Evolutionary conservation across 2,113 vertebrate genomes (phyloP).

Genomic region (Atherinomorus stipes): DNA sequence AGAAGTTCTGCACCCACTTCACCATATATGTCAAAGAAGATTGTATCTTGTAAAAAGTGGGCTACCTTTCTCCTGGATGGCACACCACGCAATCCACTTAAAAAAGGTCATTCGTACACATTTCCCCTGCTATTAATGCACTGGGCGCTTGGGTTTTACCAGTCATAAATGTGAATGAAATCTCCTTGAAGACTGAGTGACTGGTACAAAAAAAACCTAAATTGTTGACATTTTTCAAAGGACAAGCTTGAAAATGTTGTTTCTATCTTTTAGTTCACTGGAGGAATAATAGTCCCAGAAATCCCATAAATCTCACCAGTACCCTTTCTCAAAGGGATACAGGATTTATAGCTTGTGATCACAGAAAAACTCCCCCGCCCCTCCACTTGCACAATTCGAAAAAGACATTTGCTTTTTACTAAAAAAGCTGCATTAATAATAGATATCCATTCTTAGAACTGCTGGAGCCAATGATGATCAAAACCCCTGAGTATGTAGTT

Average conservation of each 20-base stretch:
- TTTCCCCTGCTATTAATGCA: background rate
- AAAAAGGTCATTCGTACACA: conserved; percentile 36
- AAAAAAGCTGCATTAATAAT: background rate
- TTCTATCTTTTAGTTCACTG: too few relatives aligned
- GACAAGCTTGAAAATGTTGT: too few relatives aligned
- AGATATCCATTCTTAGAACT: background rate
- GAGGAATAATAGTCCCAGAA: too few relatives aligned
- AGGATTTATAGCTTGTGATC: too few relatives aligned
- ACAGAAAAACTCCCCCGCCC: too few relatives aligned
- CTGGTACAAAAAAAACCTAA: too few relatives aligned
- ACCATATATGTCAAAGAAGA: conserved; percentile 15
- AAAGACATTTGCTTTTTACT: background rate
- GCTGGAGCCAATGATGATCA: background rate
- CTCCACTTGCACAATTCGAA: too few relatives aligned
- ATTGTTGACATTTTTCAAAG: too few relatives aligned
- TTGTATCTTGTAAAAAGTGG: conserved; percentile 40
- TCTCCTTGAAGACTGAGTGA: background rate
- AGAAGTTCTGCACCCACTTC: conserved; percentile 35
- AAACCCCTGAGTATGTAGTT: background rate
- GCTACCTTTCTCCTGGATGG: conserved; percentile 26
- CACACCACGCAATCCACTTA: conserved; percentile 8
- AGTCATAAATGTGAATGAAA: conserved; percentile 8
- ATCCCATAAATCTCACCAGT: too few relatives aligned
- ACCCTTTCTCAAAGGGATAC: too few relatives aligned
- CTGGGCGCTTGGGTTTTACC: background rate